These are phyloP conservation scores for Pachyuromys duprasi DNA, from an alignment of 2,797 vertebrate genomes.

Conservation along the genomic window DNA sequence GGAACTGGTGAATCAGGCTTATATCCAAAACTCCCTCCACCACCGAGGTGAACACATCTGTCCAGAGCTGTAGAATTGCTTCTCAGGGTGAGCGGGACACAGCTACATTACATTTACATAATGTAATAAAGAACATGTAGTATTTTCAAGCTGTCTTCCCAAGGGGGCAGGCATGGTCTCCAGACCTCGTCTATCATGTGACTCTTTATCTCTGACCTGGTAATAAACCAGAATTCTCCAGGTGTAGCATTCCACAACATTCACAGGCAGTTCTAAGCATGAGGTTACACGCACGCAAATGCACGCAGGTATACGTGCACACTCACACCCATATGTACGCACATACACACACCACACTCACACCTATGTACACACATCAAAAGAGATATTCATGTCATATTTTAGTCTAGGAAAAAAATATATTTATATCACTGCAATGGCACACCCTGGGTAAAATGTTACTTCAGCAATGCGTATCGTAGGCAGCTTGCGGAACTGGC, in stretches of 20 bases:
- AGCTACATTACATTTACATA: slow-evolving; percentile 80
- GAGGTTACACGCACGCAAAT: slow-evolving; percentile 59
- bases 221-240: slow-evolving; percentile 63
- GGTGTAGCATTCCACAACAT: slow-evolving; percentile 73
- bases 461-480: slow-evolving; percentile 81
- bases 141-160: slow-evolving; percentile 74
- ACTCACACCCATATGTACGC: slow-evolving; percentile 50
- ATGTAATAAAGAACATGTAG: slow-evolving; percentile 76
- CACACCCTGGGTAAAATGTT: slow-evolving; percentile 86
- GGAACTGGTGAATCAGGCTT: slow-evolving; percentile 72
- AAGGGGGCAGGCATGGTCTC: slow-evolving; percentile 69
- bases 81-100: slow-evolving; percentile 80
- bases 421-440: slow-evolving; percentile 89
- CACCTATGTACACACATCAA: slow-evolving; percentile 83
- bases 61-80: slow-evolving; percentile 79
- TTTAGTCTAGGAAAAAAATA: slow-evolving; percentile 86
- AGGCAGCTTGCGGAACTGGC: slow-evolving; percentile 84
- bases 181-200: slow-evolving; percentile 46
- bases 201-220: slow-evolving; percentile 69
- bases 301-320: neutral
- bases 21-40: slow-evolving; percentile 73
- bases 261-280: slow-evolving; percentile 84
- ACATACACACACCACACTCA: slow-evolving; percentile 72
- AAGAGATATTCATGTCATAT: slow-evolving; percentile 86
- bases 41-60: slow-evolving; percentile 71